These are phyloP conservation scores for Xanthia togata DNA, from an alignment of 2,888 invertebrate species.

Conservation along the genomic window DNA sequence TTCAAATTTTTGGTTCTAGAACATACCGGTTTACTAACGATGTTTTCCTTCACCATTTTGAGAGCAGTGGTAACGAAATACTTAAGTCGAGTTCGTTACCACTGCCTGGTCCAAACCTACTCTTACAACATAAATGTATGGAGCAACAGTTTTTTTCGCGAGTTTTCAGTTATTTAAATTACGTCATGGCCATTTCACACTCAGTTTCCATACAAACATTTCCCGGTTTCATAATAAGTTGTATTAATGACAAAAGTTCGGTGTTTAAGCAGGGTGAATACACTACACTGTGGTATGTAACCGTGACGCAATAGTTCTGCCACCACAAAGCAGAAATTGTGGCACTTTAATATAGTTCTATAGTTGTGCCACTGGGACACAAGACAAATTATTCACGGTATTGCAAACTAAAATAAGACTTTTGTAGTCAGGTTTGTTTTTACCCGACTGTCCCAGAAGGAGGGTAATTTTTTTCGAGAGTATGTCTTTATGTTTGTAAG, in stretches of 20 bases:
- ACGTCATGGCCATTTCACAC: neutral
- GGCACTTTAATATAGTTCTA: neutral
- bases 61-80: too few relatives aligned
- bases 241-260: constrained; percentile 41
- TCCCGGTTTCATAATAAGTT: constrained; percentile 31
- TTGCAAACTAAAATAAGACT: neutral
- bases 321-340: constrained; percentile 12
- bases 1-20: too few relatives aligned
- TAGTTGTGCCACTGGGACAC: neutral
- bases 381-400: constrained; percentile 1
- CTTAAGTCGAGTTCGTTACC: too few relatives aligned
- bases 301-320: constrained; percentile 17
- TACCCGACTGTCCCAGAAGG: too few relatives aligned
- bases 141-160: neutral
- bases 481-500: too few relatives aligned
- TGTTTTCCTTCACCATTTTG: too few relatives aligned
- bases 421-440: neutral
- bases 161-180: neutral
- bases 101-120: too few relatives aligned
- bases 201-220: neutral
- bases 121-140: neutral
- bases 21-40: too few relatives aligned
- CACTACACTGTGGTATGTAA: neutral
- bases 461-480: too few relatives aligned
- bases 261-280: neutral